phyloP scores from a whole-genome alignment of 92 coral and sea anemone genomes.

The Chrysogorgia sp. region DNA sequence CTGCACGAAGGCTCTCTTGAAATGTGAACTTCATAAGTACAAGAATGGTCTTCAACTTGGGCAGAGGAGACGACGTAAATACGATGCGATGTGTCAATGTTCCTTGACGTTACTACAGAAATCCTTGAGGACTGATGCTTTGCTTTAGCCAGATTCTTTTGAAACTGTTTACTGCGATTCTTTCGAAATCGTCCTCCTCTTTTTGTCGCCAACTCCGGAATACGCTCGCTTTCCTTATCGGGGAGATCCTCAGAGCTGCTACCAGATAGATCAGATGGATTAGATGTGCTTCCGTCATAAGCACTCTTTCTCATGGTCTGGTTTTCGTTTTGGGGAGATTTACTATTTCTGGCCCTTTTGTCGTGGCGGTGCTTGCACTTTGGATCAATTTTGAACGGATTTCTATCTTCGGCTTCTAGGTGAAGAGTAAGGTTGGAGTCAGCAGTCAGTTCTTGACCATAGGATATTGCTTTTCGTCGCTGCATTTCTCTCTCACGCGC shows the following conservation, averaged over 20 bases:
- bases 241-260: conserved; percentile 35
- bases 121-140: conserved; percentile 20
- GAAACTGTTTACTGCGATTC: conserved; percentile 26
- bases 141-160: conserved; percentile 16
- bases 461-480: conserved; percentile 15
- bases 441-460: conserved; percentile 29
- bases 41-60: conserved; percentile 33
- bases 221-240: neutral
- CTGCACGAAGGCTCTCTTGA: conserved; percentile 14
- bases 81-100: conserved; percentile 13
- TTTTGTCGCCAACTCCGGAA: neutral
- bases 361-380: conserved; percentile 37
- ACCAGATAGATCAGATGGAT: conserved; percentile 11
- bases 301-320: conserved; percentile 2
- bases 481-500: conserved; percentile 41
- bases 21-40: conserved; percentile 34
- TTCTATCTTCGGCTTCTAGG: neutral
- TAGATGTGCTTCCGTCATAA: neutral
- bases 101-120: conserved; percentile 12
- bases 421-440: conserved; percentile 7
- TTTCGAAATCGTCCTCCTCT: conserved; percentile 21
- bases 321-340: neutral
- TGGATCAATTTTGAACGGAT: conserved; percentile 37
- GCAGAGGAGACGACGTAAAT: conserved; percentile 30
- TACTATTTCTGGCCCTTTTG: conserved; percentile 25